Base-by-base conservation (phyloP, 2,797 vertebrate genomes). In the Kryptolebias ocellatus region DNA sequence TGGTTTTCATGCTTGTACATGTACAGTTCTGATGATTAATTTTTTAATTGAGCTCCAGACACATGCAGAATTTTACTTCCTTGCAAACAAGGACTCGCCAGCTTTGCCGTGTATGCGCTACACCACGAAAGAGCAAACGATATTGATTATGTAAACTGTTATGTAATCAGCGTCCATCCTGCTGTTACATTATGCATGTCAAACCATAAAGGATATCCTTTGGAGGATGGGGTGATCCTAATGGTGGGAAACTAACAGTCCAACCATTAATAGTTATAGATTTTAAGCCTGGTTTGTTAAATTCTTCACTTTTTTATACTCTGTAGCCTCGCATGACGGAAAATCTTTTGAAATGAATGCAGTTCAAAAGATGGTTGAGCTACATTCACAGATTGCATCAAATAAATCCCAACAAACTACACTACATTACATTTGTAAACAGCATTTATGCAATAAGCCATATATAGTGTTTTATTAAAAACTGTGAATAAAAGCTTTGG, bases 61-160 rank as follows among this genome's bases (percentile, higher is more conserved):
- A 37, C 37, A 42, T 46, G 20, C 64, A 24, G n/a, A 60, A 34
- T 62, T 77, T 83, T 53, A 61, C 69, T 61, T 61, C 63, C 64
- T 60, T 28, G 8, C 44, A 62, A 70, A 54, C 1, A 39, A 73
- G 28, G 0, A 53, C 60, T 68, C 64, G 54, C 45, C 68, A 50
- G 12, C 18, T 2, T 57, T 28, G 53, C 72, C 53, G 46, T n/a
- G 27, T 37, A 27, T 49, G 59, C 69, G 86, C 81, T 68, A 81
- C 28, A 56, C 84, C 79, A 86, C 72, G 72, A 59, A 15, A 54
- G 58, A 69, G 74, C 56, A 68, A 14, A 60, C 53, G 45, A 51
- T 79, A 86, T 85, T 77, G 88, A 87, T 87, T 55, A 65, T 44
- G 52, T 52, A 37, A 51, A 67, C 42, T 64, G 67, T n/a, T n/a